Evolutionary conservation across 53 echinoderm and acorn worm genomes (phyloP).

Genomic region (Astropecten irregularis): DNA sequence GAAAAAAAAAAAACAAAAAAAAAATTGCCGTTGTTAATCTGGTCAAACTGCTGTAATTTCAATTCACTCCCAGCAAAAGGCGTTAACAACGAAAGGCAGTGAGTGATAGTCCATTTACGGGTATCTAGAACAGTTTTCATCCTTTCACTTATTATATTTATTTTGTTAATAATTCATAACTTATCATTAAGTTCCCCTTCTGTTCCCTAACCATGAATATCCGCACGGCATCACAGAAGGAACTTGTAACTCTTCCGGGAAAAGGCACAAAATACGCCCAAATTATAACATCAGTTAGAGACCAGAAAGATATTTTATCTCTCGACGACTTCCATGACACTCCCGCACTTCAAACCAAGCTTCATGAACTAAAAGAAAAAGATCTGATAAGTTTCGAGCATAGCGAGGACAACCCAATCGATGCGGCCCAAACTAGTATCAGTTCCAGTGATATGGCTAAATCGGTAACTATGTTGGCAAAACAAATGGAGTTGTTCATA

Average conservation of each 20-base stretch:
- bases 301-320: neutral
- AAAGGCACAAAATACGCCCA: conserved; percentile 16
- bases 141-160: neutral
- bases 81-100: neutral
- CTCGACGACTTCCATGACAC: conserved; percentile 10
- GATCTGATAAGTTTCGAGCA: neutral
- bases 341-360: conserved; percentile 11
- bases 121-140: neutral
- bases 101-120: neutral
- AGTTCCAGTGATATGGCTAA: too few species aligned
- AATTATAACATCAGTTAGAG: neutral
- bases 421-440: too few species aligned
- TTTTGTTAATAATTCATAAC: neutral
- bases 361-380: conserved; percentile 14
- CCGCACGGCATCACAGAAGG: neutral
- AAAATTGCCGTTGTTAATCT: too few species aligned
- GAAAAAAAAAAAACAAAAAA: too few species aligned
- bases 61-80: neutral
- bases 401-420: neutral
- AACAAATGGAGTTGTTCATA: neutral
- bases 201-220: neutral
- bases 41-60: too few species aligned
- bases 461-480: neutral
- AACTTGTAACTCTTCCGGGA: conserved; percentile 2
- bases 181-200: neutral